phyloP scores from a whole-genome alignment of 2,888 invertebrate genomes.

The Neoitamus cyanurus region DNA sequence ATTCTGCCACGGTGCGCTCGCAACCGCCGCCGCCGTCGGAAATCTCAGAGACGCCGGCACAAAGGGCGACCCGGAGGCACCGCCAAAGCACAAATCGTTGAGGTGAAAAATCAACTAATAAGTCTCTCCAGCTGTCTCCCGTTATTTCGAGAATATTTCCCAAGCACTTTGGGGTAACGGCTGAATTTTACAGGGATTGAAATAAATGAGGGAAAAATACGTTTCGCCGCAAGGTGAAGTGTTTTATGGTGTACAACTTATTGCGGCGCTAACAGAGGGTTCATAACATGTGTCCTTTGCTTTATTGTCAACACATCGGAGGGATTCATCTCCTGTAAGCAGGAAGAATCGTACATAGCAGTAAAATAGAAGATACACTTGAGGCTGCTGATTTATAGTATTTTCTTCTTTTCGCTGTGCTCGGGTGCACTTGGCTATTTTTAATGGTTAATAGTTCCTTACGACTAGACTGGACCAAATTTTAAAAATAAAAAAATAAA shows the following conservation, averaged over 20 bases:
- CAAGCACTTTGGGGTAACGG: not conserved
- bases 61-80: slow-evolving; percentile 27
- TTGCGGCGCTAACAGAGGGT: not conserved
- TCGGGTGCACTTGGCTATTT: too few species aligned
- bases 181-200: not conserved
- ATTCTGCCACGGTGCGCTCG: not conserved
- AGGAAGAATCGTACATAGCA: not conserved
- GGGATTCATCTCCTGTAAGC: not conserved
- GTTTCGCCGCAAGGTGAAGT: not conserved
- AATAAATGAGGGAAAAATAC: slow-evolving; percentile 24
- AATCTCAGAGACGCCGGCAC: not conserved
- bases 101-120: slow-evolving; percentile 42
- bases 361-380: not conserved
- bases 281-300: not conserved
- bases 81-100: slow-evolving; percentile 27
- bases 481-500: too few species aligned
- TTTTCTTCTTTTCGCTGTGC: not conserved
- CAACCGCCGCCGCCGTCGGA: not conserved
- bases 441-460: too few species aligned
- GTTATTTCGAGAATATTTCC: slow-evolving; percentile 6
- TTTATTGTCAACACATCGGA: not conserved
- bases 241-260: not conserved
- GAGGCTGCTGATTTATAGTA: not conserved
- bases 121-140: slow-evolving; percentile 31
- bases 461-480: too few species aligned